These are phyloP conservation scores for Pandion haliaetus DNA, from an alignment of 2,113 vertebrate species.

Conservation along the genomic window DNA sequence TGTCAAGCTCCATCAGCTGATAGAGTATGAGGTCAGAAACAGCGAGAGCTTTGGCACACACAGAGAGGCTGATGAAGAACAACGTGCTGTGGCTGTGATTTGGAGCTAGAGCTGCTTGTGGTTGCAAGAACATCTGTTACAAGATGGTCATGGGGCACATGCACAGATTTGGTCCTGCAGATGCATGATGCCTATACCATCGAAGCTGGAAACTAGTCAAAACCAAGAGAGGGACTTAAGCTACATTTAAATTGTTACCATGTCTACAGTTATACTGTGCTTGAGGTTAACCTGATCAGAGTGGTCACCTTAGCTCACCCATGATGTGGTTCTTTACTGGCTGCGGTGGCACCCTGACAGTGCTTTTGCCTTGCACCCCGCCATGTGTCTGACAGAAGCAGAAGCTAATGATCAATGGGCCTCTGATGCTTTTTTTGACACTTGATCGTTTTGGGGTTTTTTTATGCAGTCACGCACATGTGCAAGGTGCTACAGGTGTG, in stretches of 20 bases:
- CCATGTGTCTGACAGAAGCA: neutral
- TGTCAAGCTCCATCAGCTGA: conserved; percentile 48
- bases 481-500: neutral
- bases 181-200: neutral
- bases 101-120: conserved; percentile 17
- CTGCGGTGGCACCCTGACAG: neutral
- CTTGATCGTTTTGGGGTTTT: neutral
- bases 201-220: neutral
- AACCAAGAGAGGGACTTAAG: neutral
- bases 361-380: neutral
- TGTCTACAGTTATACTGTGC: neutral
- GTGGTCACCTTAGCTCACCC: neutral
- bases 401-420: neutral
- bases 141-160: neutral
- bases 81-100: neutral
- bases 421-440: neutral
- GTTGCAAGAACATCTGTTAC: conserved; percentile 44
- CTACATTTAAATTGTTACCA: neutral
- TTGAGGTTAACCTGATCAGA: neutral
- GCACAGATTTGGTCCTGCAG: neutral
- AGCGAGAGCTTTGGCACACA: conserved; percentile 6
- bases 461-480: neutral
- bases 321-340: neutral
- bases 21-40: conserved; percentile 46
- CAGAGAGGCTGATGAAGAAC: conserved; percentile 4